Base-by-base conservation (phyloP, 2,888 invertebrate genomes). In the Stramonita haemastoma region DNA sequence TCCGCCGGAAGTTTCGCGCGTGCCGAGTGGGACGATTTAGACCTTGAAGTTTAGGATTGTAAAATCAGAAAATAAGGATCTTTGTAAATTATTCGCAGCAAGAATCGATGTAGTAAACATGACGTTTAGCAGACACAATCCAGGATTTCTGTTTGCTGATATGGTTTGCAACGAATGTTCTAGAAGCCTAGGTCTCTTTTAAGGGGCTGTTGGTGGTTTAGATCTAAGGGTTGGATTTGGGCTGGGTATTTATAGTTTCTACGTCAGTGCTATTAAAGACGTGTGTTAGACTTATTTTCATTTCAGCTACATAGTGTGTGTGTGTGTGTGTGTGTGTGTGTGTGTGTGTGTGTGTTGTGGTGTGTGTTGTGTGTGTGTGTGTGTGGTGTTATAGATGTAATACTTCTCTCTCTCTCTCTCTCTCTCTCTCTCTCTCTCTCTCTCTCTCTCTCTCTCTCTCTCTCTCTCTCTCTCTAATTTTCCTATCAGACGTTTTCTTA, bases 1-100 rank as follows among this genome's bases (percentile, higher is more conserved):
- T 79, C 79, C 79, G 79, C 34, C 79, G 79, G 79, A 79, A 79
- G 79, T 73, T n/a, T 77, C 17, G 79, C 79, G 79, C 79, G 79
- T 79, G 79, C n/a, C 79, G 5, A 34, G 19, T 19, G 19, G 26
- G 66, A 66, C 60, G 66, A 22, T 66, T 66, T 17, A 22, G 66
- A 66, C 66, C 26, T 17, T 66, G 26, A 66, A 13, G 17, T 66
- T 2, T 66, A 66, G 26, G 26, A 66, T 66, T 17, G 17, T 2
- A 22, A 26, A 2, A 66, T 66, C 26, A 22, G 66, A 17, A 66
- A 17, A 26, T 66, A 66, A 17, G 26, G 66, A 66, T 66, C 26
- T 66, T 66, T 26, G 66, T 22, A 26, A 1, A 66, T 66, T 17
- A 22, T 66, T 26, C 17, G 17, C 26, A 17, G 19, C 1, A 6